A percentile compares a stretch with the other conserved stretches of the same genome.
Conservation (phyloP, 2,888 invertebrate genomes). For the Lordiphosa andalusiaca region DNA sequence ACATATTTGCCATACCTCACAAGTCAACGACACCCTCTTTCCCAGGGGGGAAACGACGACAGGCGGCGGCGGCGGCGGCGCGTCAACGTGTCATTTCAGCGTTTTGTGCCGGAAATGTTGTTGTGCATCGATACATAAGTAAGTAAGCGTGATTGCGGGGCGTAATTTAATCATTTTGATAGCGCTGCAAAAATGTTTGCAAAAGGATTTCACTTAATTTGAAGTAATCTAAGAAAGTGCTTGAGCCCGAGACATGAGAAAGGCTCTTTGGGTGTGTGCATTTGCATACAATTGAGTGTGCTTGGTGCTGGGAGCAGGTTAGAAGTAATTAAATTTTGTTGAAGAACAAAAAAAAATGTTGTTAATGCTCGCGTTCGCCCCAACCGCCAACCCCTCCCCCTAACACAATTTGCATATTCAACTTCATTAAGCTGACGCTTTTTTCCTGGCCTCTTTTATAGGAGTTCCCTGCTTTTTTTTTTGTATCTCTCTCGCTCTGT, state of each 20-base stretch:
- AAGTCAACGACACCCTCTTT: constrained; percentile 45
- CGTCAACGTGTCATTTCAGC: constrained; percentile 70
- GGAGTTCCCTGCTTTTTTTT: neutral
- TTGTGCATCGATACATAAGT: constrained; percentile 65
- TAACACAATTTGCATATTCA: constrained; percentile 68
- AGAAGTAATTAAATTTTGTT: neutral
- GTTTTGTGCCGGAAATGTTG: constrained; percentile 69
- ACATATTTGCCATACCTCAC: constrained; percentile 55
- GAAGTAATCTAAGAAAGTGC: constrained; percentile 38
- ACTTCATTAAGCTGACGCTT: constrained; percentile 62
- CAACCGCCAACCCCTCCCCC: too few relatives aligned
- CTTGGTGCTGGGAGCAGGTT: too few relatives aligned
- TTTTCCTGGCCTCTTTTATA: constrained; percentile 12
- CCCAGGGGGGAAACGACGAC: too few relatives aligned
- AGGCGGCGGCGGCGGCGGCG: too few relatives aligned
- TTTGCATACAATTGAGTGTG: too few relatives aligned
- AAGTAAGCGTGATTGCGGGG: constrained; percentile 1
- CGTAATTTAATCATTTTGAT: constrained; percentile 36
- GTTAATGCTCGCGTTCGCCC: constrained; percentile 12
- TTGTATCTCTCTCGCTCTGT: neutral
- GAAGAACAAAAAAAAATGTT: constrained; percentile 3
- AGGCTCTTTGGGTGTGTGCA: neutral
- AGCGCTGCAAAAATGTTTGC: constrained; percentile 15
- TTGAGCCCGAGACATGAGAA: constrained; percentile 30
- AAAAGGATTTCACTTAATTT: constrained; percentile 19